These are phyloP conservation scores for Eubucco bourcierii DNA, from an alignment of 2,113 vertebrate species.

Conservation along the genomic window DNA sequence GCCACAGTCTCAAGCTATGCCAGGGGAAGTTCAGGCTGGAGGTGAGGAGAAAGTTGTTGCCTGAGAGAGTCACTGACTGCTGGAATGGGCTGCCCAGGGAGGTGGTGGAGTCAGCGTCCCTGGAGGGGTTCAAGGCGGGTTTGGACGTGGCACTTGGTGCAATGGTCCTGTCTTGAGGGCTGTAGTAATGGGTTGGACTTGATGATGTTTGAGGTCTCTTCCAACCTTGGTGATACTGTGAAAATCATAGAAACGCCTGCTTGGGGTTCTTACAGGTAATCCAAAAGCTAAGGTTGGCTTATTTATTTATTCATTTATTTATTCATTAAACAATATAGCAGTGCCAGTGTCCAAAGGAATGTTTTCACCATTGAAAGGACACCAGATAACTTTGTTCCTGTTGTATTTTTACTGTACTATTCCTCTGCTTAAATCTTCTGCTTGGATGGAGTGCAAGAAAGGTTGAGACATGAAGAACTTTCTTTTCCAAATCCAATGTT, in stretches of 20 bases:
- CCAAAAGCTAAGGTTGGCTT: neutral
- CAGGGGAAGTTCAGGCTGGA: too few species aligned
- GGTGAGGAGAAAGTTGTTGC: too few species aligned
- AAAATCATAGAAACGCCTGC: neutral
- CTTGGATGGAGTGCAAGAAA: neutral
- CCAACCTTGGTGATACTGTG: too few species aligned
- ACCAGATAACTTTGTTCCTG: neutral
- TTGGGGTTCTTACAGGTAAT: neutral
- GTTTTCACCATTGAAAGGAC: neutral
- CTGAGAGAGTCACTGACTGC: too few species aligned
- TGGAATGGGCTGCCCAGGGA: too few species aligned
- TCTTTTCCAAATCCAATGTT: neutral
- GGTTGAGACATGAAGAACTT: neutral
- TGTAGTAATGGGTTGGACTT: too few species aligned
- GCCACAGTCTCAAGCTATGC: too few species aligned
- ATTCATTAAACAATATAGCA: neutral
- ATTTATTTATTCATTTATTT: neutral
- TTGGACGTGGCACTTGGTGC: too few species aligned
- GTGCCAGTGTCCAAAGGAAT: neutral
- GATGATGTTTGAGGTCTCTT: too few species aligned
- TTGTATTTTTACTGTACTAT: neutral
- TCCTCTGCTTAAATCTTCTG: neutral
- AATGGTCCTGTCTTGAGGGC: too few species aligned
- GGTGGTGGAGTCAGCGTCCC: too few species aligned
- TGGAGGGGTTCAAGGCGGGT: too few species aligned